Percentiles rank a stretch among this genome's conserved stretches.
Conservation (phyloP, 2,113 vertebrate species). For the Puma concolor region DNA sequence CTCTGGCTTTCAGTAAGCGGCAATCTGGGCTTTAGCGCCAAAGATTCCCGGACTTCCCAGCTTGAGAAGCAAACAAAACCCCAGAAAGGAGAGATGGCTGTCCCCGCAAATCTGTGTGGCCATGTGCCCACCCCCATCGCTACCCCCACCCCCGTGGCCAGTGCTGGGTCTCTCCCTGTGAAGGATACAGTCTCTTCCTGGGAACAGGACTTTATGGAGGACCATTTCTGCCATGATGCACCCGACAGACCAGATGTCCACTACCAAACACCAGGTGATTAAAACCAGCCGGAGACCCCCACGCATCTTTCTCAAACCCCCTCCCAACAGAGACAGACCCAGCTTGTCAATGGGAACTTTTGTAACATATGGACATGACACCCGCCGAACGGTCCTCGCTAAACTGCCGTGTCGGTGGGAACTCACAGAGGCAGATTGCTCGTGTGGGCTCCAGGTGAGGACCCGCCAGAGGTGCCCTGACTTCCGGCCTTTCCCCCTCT, state of each 20-base stretch:
- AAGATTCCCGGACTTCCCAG: slow-evolving; percentile 11
- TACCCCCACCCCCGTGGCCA: background rate
- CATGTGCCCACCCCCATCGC: background rate
- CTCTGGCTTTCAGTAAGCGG: slow-evolving; percentile 6
- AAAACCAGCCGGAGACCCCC: slow-evolving; percentile 65
- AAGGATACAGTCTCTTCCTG: slow-evolving; percentile 95
- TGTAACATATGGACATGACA: background rate
- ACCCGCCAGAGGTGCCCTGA: background rate
- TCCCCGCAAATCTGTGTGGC: background rate
- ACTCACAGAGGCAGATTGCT: background rate
- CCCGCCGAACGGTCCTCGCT: background rate
- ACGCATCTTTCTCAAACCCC: background rate
- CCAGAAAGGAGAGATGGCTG: background rate
- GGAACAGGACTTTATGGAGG: slow-evolving; percentile 94
- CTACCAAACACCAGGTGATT: slow-evolving; percentile 89
- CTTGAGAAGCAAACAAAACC: background rate
- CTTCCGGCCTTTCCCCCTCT: background rate
- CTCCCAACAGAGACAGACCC: slow-evolving; percentile 42
- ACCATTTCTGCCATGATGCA: slow-evolving; percentile 95
- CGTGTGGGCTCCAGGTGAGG: background rate
- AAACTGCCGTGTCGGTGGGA: background rate
- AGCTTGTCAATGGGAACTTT: background rate
- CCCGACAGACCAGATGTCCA: slow-evolving; percentile 95
- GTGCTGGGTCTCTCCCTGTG: slow-evolving; percentile 42
- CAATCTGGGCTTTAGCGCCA: slow-evolving; percentile 20